A percentile compares a stretch with the other conserved stretches of the same genome.
phyloP scores from a whole-genome alignment of 2,113 vertebrate genomes.

The Apodemus speciosus region DNA sequence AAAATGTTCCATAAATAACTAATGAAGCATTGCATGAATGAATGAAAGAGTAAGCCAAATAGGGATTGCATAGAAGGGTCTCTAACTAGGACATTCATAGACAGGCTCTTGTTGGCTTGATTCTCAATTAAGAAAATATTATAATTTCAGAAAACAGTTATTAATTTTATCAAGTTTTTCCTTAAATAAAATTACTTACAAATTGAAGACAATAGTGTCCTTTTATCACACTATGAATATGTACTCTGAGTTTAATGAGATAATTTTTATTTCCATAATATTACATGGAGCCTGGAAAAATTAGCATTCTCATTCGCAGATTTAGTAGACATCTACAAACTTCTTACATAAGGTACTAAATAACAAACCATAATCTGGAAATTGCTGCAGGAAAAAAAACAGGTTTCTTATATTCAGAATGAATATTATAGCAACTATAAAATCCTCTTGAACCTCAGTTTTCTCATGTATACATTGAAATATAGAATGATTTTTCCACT shows the following conservation, averaged over 20 bases:
- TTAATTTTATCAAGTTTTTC: neutral
- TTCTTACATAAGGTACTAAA: neutral
- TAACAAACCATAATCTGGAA: neutral
- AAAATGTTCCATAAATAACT: neutral
- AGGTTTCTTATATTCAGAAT: neutral
- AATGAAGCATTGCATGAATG: neutral
- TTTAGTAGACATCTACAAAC: neutral
- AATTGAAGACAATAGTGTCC: neutral
- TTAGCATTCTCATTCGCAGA: neutral
- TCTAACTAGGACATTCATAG: neutral
- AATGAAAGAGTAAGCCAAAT: neutral
- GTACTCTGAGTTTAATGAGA: neutral
- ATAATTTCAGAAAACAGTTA: neutral
- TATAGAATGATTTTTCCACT: neutral
- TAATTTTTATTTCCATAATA: neutral
- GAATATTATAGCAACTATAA: neutral
- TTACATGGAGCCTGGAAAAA: neutral
- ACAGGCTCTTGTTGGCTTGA: neutral
- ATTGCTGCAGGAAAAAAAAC: neutral
- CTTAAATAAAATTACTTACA: neutral
- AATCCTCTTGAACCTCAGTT: neutral
- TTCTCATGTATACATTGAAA: neutral
- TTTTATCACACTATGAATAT: neutral
- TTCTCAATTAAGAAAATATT: neutral
- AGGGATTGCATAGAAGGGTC: neutral